A percentile compares a stretch with the other conserved stretches of the same genome.
phyloP scores from a whole-genome alignment of 2,113 vertebrate genomes.

The Procavia capensis region DNA sequence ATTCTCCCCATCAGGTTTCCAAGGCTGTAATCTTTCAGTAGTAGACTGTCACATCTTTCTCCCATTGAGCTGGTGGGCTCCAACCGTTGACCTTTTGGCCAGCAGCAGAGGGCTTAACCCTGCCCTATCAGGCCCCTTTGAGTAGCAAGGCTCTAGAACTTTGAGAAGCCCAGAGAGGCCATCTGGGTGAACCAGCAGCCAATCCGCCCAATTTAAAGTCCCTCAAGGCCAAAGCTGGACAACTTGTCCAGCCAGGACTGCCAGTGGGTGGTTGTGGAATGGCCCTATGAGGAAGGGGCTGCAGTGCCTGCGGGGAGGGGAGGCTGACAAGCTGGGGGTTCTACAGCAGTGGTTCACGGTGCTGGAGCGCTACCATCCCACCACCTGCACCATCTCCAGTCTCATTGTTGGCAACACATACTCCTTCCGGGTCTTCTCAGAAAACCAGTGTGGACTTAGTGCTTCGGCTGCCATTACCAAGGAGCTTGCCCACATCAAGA shows the following conservation, averaged over 20 bases:
- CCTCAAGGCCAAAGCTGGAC: background rate
- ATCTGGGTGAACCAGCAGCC: background rate
- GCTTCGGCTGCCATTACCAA: slow-evolving; percentile 85
- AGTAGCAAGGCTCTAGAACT: background rate
- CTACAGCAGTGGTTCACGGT: slow-evolving; percentile 96
- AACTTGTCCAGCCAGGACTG: background rate
- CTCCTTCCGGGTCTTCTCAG: slow-evolving; percentile 92
- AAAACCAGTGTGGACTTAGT: slow-evolving; percentile 93
- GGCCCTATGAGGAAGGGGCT: background rate
- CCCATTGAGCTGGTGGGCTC: background rate
- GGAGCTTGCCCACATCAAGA: slow-evolving; percentile 88
- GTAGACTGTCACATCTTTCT: background rate
- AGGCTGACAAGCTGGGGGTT: rapidly evolving
- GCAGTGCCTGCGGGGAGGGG: background rate
- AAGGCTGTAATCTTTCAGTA: background rate
- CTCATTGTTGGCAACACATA: slow-evolving; percentile 96
- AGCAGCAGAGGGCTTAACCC: background rate
- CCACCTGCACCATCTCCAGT: slow-evolving; percentile 93
- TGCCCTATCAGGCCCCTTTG: background rate
- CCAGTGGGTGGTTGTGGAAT: no score
- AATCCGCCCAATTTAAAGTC: background rate
- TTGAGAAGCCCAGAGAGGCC: background rate
- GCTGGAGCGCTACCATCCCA: slow-evolving; percentile 92
- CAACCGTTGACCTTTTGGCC: no score
- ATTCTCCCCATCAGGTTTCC: background rate